Evolutionary conservation across 2,888 invertebrate species (phyloP).

Genomic region (Caenorhabditis sp.): DNA sequence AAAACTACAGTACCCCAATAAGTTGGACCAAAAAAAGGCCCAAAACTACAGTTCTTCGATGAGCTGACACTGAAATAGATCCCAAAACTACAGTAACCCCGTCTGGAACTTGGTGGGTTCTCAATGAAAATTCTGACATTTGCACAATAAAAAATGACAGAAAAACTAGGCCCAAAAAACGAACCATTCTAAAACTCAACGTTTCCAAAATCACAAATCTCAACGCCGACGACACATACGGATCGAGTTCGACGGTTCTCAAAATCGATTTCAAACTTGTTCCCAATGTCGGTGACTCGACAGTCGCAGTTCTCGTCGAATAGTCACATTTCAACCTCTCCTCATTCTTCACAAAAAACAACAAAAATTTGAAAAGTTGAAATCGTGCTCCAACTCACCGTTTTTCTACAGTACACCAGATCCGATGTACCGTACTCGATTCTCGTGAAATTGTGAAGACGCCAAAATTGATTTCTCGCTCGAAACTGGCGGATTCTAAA

Average conservation of each 20-base stretch:
- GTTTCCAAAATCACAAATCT: conserved; percentile 27
- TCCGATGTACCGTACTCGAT: conserved; percentile 28
- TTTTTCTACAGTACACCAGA: conserved; percentile 22
- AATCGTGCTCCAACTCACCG: neutral
- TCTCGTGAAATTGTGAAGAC: conserved; percentile 23
- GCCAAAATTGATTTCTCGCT: conserved; percentile 25
- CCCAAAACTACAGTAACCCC: too few species aligned
- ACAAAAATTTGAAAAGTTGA: neutral
- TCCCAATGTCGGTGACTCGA: neutral
- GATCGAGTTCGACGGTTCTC: conserved; percentile 29
- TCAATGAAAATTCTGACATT: too few species aligned
- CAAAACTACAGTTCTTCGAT: too few species aligned
- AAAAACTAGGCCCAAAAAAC: too few species aligned
- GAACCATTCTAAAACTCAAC: conserved; percentile 38
- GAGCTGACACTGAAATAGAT: too few species aligned
- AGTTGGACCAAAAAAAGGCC: too few species aligned
- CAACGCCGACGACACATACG: conserved; percentile 27
- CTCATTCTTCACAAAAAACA: neutral
- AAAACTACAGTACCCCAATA: too few species aligned
- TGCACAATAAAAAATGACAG: too few species aligned
- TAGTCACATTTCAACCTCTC: neutral
- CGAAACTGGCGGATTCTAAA: conserved; percentile 23
- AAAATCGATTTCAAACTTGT: conserved; percentile 32
- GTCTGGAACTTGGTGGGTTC: too few species aligned
- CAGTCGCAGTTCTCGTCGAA: neutral